phyloP scores from a whole-genome alignment of 2,797 vertebrate species.

The Esox masquinongy region DNA sequence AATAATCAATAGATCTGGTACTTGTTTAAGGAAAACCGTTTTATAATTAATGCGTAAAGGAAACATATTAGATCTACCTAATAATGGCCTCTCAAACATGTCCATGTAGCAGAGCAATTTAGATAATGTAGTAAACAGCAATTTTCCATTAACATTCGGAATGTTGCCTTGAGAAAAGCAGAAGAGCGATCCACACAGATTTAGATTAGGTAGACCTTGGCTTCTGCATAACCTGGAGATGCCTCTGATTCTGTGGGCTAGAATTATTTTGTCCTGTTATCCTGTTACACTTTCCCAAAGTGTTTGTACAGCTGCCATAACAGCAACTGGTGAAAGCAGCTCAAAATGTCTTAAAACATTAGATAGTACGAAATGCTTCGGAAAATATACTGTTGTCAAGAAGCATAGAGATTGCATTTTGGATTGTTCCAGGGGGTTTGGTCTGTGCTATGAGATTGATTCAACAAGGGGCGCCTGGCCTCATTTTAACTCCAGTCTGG shows the following conservation, averaged over 20 bases:
- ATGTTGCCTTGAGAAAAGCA: background rate
- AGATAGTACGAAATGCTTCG: background rate
- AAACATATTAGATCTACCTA: background rate
- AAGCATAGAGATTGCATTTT: background rate
- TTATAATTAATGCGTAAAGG: background rate
- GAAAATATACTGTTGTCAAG: background rate
- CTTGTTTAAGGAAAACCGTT: background rate
- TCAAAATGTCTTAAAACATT: background rate
- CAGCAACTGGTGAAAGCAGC: background rate
- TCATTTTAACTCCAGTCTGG: constrained; percentile 2
- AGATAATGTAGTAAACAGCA: background rate
- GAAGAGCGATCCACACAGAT: background rate
- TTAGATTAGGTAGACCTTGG: background rate
- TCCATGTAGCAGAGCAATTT: background rate
- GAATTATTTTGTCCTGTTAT: background rate
- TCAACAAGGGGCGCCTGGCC: background rate
- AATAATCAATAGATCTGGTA: background rate
- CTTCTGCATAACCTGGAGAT: background rate
- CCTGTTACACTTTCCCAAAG: background rate
- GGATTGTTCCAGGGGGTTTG: background rate
- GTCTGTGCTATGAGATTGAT: background rate
- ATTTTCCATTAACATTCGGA: background rate
- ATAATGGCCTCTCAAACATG: background rate
- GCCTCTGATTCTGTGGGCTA: background rate
- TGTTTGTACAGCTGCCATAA: background rate